Evolutionary conservation across 2,888 invertebrate genomes (phyloP).

Genomic region (Chouioia cunea): DNA sequence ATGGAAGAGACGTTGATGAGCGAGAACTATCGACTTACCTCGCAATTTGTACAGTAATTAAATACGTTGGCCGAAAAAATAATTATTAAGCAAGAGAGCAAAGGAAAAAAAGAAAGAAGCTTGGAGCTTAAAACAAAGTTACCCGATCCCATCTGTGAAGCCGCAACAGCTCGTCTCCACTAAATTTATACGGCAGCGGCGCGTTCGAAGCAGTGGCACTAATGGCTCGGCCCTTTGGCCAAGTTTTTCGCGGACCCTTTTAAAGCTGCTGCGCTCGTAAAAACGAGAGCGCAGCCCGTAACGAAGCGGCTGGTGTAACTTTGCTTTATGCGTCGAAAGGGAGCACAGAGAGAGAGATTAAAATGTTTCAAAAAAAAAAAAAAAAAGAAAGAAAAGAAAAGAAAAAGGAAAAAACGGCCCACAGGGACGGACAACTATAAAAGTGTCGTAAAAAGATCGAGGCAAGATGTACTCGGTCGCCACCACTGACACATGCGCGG

Average conservation of each 20-base stretch:
- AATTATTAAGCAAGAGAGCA: too few species aligned
- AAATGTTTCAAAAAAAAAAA: conserved; percentile 1
- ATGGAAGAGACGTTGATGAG: too few species aligned
- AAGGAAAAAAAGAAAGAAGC: too few species aligned
- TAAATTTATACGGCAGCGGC: conserved; percentile 26
- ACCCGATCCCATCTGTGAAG: too few species aligned
- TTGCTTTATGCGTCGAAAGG: conserved; percentile 26
- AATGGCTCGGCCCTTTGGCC: conserved; percentile 19
- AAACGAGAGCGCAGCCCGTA: conserved; percentile 10
- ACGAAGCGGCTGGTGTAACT: conserved; percentile 17
- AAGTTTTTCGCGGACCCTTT: conserved; percentile 16
- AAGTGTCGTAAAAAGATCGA: conserved; percentile 35
- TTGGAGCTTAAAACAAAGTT: too few species aligned
- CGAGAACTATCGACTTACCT: too few species aligned
- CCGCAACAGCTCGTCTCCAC: not conserved
- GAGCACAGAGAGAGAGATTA: conserved; percentile 24
- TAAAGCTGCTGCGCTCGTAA: conserved; percentile 24
- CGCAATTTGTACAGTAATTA: too few species aligned
- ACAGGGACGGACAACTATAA: conserved; percentile 16
- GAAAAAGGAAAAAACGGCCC: not conserved
- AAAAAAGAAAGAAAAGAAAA: too few species aligned
- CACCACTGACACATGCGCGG: conserved; percentile 4
- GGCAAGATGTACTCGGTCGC: not conserved
- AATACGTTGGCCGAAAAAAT: too few species aligned
- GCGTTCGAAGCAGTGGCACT: conserved; percentile 14